Evolutionary conservation across 2,888 invertebrate species (phyloP), one percentile per base, ranked within the genome.

Genomic region (Acanthosepion pharaonis): DNA sequence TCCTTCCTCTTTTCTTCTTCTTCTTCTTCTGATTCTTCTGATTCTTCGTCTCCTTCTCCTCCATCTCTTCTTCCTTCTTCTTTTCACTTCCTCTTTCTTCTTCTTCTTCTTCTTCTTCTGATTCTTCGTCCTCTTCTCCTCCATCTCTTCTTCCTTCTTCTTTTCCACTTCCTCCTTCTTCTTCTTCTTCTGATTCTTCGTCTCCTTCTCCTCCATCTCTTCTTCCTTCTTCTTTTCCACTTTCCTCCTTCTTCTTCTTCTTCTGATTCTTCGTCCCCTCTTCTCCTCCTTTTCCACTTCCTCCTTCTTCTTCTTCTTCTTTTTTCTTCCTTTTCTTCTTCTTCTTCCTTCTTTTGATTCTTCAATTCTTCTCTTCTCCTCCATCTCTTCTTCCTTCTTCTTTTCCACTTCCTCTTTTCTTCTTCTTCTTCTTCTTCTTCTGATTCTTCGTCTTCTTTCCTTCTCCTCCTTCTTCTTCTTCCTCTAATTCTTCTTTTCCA

Each of bases 171-270:
- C 64, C 64, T 53, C 93, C 42, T 42, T 42, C 42, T 42, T 42
- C 42, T 42, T 42, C 42, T 42, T 42, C 42, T 42, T 42, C 33
- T 33, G 33, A 33, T 33, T 33, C 42, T 42, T 42, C 42, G 2
- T 64, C 64, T 94, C 94, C 64, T 51, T 94, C 94, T 94, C 91
- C 51, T 94, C 53, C 49, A 2, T 64, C 94, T n/a, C 94, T 1
- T 91, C 8, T 25, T 92, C 91, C 20, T 55, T 15, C 49, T 8
- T 94, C 94, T 9, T 55, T 33, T 33, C 33, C 33, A 33, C 8
- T 33, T 92, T n/a, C 78, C 20, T 55, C 1, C 20, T 20, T 4
- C 15, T 55, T 55, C 55, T 5, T 49, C 91, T 48, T 51, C n/a
- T 23, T 51, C 91, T n/a, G n/a, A n/a, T n/a, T n/a, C n/a, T n/a